Evolutionary conservation across 2,113 vertebrate genomes (phyloP).

Genomic region (Macrotus californicus): DNA sequence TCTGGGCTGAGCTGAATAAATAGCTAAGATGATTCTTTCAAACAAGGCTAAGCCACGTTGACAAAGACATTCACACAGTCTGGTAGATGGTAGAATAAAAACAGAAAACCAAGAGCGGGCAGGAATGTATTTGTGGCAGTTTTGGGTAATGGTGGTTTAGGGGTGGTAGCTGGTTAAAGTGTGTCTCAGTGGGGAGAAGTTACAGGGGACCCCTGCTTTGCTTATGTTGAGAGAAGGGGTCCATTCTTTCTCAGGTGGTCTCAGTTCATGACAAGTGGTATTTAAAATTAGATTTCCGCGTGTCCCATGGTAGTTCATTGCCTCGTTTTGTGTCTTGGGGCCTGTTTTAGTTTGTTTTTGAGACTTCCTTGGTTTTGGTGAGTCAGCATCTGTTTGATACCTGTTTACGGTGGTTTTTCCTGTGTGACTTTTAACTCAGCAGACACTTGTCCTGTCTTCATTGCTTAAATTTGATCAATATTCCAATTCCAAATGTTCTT

Average conservation of each 20-base stretch:
- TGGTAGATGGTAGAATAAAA: not conserved
- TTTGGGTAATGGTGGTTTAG: not conserved
- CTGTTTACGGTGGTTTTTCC: conserved; percentile 11
- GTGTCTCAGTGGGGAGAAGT: not conserved
- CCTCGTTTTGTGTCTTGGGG: not conserved
- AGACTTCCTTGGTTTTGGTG: not conserved
- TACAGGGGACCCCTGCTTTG: not conserved
- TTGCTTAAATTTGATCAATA: conserved; percentile 37
- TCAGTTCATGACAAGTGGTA: not conserved
- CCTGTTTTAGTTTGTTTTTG: not conserved
- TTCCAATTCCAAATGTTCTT: conserved; percentile 28
- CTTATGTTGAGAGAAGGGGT: not conserved
- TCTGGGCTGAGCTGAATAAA: not conserved
- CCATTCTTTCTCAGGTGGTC: not conserved
- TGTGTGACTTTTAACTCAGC: conserved; percentile 24
- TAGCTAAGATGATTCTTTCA: not conserved
- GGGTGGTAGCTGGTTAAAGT: not conserved
- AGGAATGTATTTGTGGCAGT: not conserved
- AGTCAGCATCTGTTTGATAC: not conserved
- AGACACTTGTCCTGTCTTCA: conserved; percentile 16
- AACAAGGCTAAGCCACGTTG: not conserved
- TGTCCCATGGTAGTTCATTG: not conserved
- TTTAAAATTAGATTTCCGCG: not conserved
- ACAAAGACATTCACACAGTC: not conserved
- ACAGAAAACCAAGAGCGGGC: not conserved